phyloP scores from a whole-genome alignment of 2,113 vertebrate genomes.

The Ptychochromis oligacanthus region DNA sequence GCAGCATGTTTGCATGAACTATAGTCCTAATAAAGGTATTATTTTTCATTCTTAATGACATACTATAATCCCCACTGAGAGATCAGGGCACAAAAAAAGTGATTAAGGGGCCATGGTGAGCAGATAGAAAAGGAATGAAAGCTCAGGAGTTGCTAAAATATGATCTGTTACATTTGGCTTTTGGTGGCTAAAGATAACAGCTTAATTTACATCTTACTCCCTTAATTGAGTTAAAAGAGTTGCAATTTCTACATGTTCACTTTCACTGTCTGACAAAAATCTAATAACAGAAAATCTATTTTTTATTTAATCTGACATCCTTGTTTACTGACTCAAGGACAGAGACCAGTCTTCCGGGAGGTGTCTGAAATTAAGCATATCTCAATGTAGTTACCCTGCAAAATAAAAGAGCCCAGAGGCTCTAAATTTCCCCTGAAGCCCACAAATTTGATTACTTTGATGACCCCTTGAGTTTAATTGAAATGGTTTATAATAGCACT shows the following conservation, averaged over 20 bases:
- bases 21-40: neutral
- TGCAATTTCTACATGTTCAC: neutral
- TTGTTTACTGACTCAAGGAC: conserved; percentile 47
- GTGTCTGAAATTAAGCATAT: conserved; percentile 20
- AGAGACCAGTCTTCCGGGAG: conserved; percentile 12
- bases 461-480: conserved; percentile 10
- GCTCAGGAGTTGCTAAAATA: neutral
- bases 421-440: conserved; percentile 3
- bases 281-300: conserved; percentile 20
- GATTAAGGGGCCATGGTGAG: neutral
- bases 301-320: conserved; percentile 39
- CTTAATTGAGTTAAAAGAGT: conserved; percentile 11
- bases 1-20: conserved; percentile 31
- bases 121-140: neutral
- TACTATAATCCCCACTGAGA: neutral
- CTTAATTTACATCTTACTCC: neutral
- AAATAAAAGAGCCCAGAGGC: conserved; percentile 2
- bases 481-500: conserved; percentile 1
- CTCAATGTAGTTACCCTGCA: conserved; percentile 18
- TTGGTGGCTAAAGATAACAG: neutral
- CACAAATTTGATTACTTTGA: conserved; percentile 19
- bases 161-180: neutral
- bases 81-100: conserved; percentile 23
- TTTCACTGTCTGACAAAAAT: conserved; percentile 2
- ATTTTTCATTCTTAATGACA: neutral